Evolutionary conservation across 92 coral and sea anemone genomes (phyloP), one percentile per base, ranked within the genome.

Genomic region (Ricordea florida): DNA sequence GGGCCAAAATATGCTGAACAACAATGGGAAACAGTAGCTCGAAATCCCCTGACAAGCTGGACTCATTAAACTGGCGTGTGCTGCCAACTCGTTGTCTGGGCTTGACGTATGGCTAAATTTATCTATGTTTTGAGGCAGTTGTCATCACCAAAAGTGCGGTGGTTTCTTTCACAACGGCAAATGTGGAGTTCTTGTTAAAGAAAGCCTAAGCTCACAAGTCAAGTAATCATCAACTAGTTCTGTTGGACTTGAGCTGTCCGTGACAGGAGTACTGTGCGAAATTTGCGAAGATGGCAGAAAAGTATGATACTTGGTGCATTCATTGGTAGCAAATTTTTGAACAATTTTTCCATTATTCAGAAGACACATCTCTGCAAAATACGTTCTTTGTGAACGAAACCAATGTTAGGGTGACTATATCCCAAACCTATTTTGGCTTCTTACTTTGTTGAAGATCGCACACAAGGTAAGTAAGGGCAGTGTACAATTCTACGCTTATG

Each of bases 41-140:
- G 65, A 70, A 69, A 70, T 70, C 55, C 29, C 40, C 77, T 70
- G 77, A 70, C 77, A 70, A 70, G 56, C 41, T 70, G 77, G 77
- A 53, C 77, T 52, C 45, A 53, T 70, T 66, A 53, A 70, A 20
- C 30, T 55, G 77, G 52, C 62, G 77, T 38, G 46, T 53, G 28
- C 10, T 70, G 77, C 77, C 77, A 70, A 70, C 16, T 70, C 65
- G 28, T 18, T 41, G 77, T 37, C 77, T 44, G 21, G 7, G 18
- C 22, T 55, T 70, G 77, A 37, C 77, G 23, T 55, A 27, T 38
- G 26, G 47, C 48, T 36, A 53, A 29, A 38, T 55, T 70, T 70
- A 65, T 70, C 65, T 55, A 32, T 25, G 41, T 53, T 40, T 42
- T 53, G 47, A 53, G 52, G 42, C 61, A 70, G 43, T 53, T 70